Conservation (phyloP, 2,113 vertebrate species). For the Oceanites oceanicus region DNA sequence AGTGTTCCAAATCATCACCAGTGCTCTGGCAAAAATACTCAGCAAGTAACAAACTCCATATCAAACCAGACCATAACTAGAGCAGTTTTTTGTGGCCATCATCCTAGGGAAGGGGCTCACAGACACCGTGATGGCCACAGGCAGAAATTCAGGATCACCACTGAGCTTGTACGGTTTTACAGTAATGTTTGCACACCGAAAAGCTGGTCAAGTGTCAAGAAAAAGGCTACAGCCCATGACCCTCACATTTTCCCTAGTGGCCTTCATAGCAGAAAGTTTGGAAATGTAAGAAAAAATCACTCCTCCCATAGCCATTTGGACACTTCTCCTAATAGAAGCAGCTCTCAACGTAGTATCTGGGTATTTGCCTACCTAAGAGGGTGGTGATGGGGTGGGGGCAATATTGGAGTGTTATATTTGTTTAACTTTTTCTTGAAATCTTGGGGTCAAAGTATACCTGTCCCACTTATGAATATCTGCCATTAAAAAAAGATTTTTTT, state of each 20-base stretch:
- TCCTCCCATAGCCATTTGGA: rapidly evolving
- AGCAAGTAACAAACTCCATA: neutral
- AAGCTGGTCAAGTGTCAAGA: neutral
- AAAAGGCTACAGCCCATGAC: neutral
- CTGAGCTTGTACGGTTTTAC: neutral
- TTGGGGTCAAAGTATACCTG: neutral
- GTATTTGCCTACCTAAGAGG: neutral
- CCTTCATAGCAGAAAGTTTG: neutral
- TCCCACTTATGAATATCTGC: neutral
- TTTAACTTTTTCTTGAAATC: neutral
- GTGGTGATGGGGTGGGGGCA: rapidly evolving
- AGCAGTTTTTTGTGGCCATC: neutral
- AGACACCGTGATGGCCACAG: neutral
- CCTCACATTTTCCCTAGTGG: neutral
- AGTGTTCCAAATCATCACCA: neutral
- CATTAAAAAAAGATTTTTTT: neutral
- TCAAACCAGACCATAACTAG: neutral
- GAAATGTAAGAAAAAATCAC: neutral
- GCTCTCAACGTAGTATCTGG: neutral
- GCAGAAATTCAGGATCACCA: neutral
- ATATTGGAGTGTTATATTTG: rapidly evolving
- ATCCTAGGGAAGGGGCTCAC: neutral
- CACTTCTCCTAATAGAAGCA: neutral
- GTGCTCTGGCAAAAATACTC: neutral
- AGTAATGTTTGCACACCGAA: neutral